phyloP scores from a whole-genome alignment of 1,140 invertebrate species.

The Drosophila repleta region DNA sequence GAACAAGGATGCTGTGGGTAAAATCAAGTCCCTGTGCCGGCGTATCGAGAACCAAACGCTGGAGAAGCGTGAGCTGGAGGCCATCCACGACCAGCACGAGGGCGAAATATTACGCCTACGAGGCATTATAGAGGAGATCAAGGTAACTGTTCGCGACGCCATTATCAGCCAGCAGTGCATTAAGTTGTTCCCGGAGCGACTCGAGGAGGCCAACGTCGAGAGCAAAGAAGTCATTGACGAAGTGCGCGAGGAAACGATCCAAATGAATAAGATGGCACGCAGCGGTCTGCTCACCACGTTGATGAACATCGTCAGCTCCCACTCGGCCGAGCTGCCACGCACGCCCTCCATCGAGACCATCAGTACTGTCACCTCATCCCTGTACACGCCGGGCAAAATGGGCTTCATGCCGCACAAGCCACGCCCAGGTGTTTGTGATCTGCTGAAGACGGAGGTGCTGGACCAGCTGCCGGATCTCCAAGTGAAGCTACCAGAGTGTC shows the following conservation, averaged over 20 bases:
- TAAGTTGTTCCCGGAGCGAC: slow-evolving; percentile 79
- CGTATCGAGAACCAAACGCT: slow-evolving; percentile 85
- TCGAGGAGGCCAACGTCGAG: slow-evolving; percentile 49
- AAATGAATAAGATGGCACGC: slow-evolving; percentile 85
- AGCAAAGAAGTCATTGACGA: slow-evolving; percentile 37
- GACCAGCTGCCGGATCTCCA: slow-evolving; percentile 33
- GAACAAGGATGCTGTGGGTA: slow-evolving; percentile 83
- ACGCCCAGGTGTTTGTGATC: slow-evolving; percentile 49
- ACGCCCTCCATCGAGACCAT: slow-evolving; percentile 79
- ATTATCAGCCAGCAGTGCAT: slow-evolving; percentile 84
- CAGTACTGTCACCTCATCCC: slow-evolving; percentile 60
- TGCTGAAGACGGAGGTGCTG: slow-evolving; percentile 44
- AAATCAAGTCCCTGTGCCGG: slow-evolving; percentile 86
- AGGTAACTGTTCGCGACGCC: slow-evolving; percentile 85
- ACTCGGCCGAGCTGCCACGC: slow-evolving; percentile 52
- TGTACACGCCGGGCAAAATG: slow-evolving; percentile 86
- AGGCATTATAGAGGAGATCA: slow-evolving; percentile 86
- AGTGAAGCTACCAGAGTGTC: slow-evolving; percentile 47
- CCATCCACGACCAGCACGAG: slow-evolving; percentile 84
- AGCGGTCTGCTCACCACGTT: slow-evolving; percentile 85
- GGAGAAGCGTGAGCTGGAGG: slow-evolving; percentile 84
- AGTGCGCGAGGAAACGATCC: slow-evolving; percentile 54
- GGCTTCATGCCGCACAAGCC: slow-evolving; percentile 85
- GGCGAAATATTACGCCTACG: slow-evolving; percentile 85
- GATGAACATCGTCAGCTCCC: slow-evolving; percentile 84